Base-by-base conservation (phyloP, 1,140 invertebrate species). In the Leptopilina clavipes region DNA sequence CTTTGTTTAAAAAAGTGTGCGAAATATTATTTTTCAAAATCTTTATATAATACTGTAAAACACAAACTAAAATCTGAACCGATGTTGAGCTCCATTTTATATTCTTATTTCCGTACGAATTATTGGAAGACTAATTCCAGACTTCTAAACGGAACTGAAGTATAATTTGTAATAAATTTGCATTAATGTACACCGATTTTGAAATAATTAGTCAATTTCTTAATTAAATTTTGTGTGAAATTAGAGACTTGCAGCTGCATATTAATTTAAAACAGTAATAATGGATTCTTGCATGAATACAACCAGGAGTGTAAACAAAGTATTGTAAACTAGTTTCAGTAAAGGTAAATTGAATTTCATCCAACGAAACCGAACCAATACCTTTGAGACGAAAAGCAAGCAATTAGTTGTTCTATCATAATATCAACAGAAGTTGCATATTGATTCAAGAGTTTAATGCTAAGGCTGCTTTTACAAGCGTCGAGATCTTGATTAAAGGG, bases 371-470 rank as follows among this genome's bases (percentile, higher is more conserved):
- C 14, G 22, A 11, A 7, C 59, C 12, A 22, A 65, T 31, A 65
- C 11, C 59, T 65, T 65, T n/a, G 12, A 31, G 12, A 65, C 11
- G 25, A 31, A 54, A 65, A 31, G 59, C 59, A 31, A 31, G 25
- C 22, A 65, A 65, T 65, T 65, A 65, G 22, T 65, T 31, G 14
- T 31, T 65, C n/a, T 65, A 65, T 31, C 25, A 31, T 31, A 65
- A 31, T 65, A 31, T 65, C 59, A 37, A 65, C 25, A 65, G 25
- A 31, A 65, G 59, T 65, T 65, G 59, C 25, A 65, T 65, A 65
- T 65, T 31, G 22, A 65, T 65, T 65, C 22, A 59, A 59, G 56
- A 59, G 56, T 19, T 59, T 59, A 59, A 59, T 59, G 56, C 56
- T 22, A 59, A 25, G 56, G 22, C 9, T 59, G 18, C 56, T 25